Evolutionary conservation across 1,140 invertebrate species (phyloP).

Genomic region (Chymomyza costata): DNA sequence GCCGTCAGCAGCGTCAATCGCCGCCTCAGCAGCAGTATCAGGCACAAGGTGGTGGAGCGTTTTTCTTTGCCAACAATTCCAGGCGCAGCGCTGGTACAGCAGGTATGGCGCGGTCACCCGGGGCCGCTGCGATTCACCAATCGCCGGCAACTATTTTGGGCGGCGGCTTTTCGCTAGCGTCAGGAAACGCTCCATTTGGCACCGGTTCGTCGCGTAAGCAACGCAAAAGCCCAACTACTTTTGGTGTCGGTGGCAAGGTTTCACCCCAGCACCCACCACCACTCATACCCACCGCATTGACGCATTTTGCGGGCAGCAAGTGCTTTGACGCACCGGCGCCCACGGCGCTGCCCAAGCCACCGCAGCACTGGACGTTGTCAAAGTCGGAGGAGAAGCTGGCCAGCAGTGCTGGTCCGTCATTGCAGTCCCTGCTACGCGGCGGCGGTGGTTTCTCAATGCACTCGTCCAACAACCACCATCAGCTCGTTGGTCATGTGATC

Average conservation of each 20-base stretch:
- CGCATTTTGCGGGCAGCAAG: conserved; percentile 80
- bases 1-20: conserved; percentile 50
- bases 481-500: conserved; percentile 19
- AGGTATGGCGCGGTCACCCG: too few relatives aligned
- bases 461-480: conserved; percentile 18
- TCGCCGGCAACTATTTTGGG: conserved; percentile 67
- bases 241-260: conserved; percentile 50
- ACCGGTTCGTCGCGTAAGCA: conserved; percentile 57
- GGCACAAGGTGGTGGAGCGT: conserved; percentile 41
- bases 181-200: conserved; percentile 5
- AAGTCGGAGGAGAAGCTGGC: conserved; percentile 55
- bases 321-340: conserved; percentile 80
- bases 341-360: conserved; percentile 79
- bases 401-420: conserved; percentile 56
- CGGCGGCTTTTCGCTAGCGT: conserved; percentile 52
- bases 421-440: conserved; percentile 49
- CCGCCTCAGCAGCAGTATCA: conserved; percentile 38
- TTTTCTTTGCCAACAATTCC: conserved; percentile 59
- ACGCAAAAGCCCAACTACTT: conserved; percentile 49
- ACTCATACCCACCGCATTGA: conserved; percentile 70
- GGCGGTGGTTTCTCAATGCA: conserved; percentile 25
- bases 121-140: conserved; percentile 45
- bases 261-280: conserved; percentile 50
- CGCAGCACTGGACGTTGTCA: conserved; percentile 77
- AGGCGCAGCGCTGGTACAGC: conserved; percentile 35